Evolutionary conservation across 2,113 vertebrate species (phyloP).

Genomic region (Syngnathus typhle): DNA sequence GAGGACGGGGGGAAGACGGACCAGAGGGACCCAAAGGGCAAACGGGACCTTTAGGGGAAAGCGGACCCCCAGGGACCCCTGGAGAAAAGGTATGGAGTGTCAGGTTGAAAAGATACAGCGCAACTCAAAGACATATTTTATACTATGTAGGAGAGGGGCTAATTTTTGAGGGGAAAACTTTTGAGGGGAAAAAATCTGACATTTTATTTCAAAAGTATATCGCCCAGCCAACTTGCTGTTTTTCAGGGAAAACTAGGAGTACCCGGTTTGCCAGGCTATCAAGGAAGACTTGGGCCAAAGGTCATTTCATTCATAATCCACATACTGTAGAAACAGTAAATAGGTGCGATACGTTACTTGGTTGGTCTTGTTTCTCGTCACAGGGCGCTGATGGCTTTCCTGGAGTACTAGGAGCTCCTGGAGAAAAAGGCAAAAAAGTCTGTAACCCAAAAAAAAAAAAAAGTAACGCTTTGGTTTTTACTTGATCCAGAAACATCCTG

Average conservation of each 20-base stretch:
- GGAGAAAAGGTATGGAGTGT: conserved; percentile 84
- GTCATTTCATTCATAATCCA: conserved; percentile 50
- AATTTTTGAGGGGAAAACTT: not conserved
- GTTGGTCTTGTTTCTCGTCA: conserved; percentile 26
- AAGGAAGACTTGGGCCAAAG: conserved; percentile 88
- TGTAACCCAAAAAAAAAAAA: not conserved
- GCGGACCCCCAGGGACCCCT: conserved; percentile 73
- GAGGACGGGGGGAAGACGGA: conserved; percentile 87
- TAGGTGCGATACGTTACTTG: not conserved
- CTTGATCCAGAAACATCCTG: not conserved
- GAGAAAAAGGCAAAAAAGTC: conserved; percentile 94
- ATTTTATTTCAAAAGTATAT: not conserved
- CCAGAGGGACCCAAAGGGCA: conserved; percentile 92
- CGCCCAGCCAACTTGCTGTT: not conserved
- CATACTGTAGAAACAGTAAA: not conserved
- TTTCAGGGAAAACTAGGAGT: conserved; percentile 91
- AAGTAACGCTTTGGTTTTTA: not conserved
- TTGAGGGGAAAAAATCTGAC: not conserved
- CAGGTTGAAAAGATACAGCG: too few species aligned
- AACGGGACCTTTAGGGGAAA: conserved; percentile 80
- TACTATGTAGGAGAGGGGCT: not conserved
- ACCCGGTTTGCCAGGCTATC: conserved; percentile 89
- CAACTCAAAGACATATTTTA: not conserved
- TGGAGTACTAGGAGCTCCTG: conserved; percentile 76
- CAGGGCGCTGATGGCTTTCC: conserved; percentile 88